Evolutionary conservation across 2,888 invertebrate genomes (phyloP).

Genomic region (Lycaena phlaeas): DNA sequence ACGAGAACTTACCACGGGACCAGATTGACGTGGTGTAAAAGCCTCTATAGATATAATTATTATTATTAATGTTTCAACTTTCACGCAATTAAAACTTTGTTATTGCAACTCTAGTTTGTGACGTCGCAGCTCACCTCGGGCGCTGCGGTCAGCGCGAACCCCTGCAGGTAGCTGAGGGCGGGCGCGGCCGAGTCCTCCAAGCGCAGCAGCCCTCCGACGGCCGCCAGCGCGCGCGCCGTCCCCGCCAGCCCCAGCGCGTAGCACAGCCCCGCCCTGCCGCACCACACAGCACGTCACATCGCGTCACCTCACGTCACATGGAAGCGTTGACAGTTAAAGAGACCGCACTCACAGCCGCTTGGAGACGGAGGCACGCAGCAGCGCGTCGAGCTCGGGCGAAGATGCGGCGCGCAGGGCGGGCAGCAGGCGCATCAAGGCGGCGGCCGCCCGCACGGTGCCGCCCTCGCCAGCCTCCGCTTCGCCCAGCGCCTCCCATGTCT

Average conservation of each 20-base stretch:
- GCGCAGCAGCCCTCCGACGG: conserved; percentile 33
- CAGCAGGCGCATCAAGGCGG: conserved; percentile 16
- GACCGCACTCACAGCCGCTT: conserved; percentile 10
- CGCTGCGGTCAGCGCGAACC: conserved; percentile 22
- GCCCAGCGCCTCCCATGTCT: conserved; percentile 20
- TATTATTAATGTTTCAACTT: too few relatives aligned
- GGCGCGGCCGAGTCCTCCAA: conserved; percentile 14
- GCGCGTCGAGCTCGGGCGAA: conserved; percentile 15
- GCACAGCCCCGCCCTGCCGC: conserved; percentile 10
- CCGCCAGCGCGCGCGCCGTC: conserved; percentile 30
- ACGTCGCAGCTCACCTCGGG: conserved; percentile 10
- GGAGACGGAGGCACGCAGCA: conserved; percentile 15
- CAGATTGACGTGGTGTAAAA: too few relatives aligned
- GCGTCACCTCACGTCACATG: background rate
- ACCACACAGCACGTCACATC: background rate
- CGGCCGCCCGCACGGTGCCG: conserved; percentile 13
- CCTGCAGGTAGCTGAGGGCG: conserved; percentile 26
- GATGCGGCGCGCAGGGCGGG: conserved; percentile 18
- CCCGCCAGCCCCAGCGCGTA: conserved; percentile 33
- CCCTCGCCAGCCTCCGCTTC: conserved; percentile 15
- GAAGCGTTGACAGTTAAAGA: too few relatives aligned
- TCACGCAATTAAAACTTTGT: background rate
- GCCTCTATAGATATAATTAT: too few relatives aligned
- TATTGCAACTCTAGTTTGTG: background rate
- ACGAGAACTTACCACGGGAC: too few relatives aligned